Percentiles rank a stretch among this genome's conserved stretches.
Conservation (phyloP, 1,140 invertebrate genomes). For the Zaprionus capensis region DNA sequence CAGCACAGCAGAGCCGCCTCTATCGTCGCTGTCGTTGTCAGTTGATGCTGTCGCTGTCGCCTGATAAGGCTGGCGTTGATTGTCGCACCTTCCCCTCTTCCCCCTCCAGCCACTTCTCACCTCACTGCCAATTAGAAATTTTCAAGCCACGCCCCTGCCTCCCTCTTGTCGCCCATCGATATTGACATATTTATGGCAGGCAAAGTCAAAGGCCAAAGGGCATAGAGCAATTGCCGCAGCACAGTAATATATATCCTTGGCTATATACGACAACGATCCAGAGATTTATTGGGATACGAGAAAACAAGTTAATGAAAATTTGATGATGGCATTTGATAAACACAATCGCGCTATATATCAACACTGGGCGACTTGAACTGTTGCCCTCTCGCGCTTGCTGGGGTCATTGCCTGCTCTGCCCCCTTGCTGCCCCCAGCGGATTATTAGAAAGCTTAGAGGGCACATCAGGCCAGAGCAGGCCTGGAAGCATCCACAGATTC, state of each 20-base stretch:
- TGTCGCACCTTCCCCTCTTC: conserved; percentile 11
- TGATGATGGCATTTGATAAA: conserved; percentile 79
- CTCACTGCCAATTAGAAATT: conserved; percentile 41
- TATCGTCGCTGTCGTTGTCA: conserved; percentile 17
- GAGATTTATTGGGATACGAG: conserved; percentile 64
- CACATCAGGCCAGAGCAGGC: not conserved
- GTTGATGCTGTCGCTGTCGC: conserved; percentile 14
- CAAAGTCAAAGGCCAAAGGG: not conserved
- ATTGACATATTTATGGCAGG: conserved; percentile 37
- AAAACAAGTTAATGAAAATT: conserved; percentile 78
- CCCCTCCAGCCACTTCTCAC: conserved; percentile 4
- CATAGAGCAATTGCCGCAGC: conserved; percentile 4
- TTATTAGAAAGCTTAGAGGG: conserved; percentile 70
- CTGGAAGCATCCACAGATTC: conserved; percentile 42
- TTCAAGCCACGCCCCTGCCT: conserved; percentile 4
- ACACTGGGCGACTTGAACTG: conserved; percentile 18
- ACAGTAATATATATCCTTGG: not conserved
- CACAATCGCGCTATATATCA: conserved; percentile 70
- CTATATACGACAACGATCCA: not conserved
- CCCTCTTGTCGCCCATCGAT: not conserved
- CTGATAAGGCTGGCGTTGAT: conserved; percentile 24
- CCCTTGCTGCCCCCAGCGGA: conserved; percentile 17
- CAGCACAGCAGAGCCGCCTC: not conserved
- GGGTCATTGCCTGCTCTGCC: conserved; percentile 50
- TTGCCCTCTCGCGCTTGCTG: no score